A percentile compares a stretch with the other conserved stretches of the same genome.
Evolutionary conservation across 1,140 invertebrate species (phyloP).

Genomic region (Steinernema feltiae): DNA sequence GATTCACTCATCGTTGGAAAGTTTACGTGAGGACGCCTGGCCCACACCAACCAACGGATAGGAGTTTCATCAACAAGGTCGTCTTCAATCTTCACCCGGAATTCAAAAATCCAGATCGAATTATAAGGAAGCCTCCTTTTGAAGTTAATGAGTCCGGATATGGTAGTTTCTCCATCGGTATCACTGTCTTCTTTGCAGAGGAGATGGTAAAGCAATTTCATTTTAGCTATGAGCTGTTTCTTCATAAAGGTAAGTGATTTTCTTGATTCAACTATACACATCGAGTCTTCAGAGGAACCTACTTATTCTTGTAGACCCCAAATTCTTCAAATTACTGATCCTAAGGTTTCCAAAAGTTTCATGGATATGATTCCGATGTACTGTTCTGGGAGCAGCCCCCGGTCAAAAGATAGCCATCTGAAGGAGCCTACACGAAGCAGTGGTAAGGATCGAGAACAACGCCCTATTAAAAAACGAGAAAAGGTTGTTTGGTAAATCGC

Average conservation of each 20-base stretch:
- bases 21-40: not conserved
- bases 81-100: not conserved
- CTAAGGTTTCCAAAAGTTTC: not conserved
- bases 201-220: not conserved
- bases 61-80: not conserved
- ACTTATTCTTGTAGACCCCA: not conserved
- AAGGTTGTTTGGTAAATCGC: too few relatives aligned
- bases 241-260: not conserved
- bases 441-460: not conserved
- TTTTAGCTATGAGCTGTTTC: not conserved
- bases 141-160: not conserved
- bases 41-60: not conserved
- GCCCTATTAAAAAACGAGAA: too few relatives aligned
- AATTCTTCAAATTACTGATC: not conserved
- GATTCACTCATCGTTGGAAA: not conserved
- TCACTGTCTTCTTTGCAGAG: not conserved
- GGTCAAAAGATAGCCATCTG: not conserved
- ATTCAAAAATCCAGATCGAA: not conserved
- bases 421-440: not conserved
- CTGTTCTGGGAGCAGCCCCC: not conserved
- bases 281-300: not conserved
- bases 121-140: not conserved
- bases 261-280: not conserved
- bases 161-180: not conserved
- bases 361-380: not conserved